Conservation (phyloP, 1,140 invertebrate genomes). For the Bombus breviceps region DNA sequence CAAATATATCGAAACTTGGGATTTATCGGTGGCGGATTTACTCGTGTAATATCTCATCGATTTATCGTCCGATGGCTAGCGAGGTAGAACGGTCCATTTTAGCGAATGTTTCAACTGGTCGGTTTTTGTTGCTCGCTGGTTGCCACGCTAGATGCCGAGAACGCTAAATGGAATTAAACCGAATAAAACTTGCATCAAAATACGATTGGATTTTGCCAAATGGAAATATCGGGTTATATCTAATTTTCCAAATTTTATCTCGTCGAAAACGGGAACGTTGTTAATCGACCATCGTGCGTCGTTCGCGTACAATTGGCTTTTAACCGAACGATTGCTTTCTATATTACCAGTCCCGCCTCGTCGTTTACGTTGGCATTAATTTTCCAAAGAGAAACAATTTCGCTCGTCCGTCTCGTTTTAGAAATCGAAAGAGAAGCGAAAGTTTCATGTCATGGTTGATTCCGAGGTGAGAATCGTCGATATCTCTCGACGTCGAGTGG, state of each 20-base stretch:
- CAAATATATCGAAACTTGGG: background rate
- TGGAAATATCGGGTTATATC: slow-evolving; percentile 5
- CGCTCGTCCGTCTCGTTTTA: background rate
- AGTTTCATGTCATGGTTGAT: background rate
- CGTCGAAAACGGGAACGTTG: background rate
- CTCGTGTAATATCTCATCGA: background rate
- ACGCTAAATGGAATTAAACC: slow-evolving; percentile 15
- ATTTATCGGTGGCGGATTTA: background rate
- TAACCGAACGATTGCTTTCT: background rate
- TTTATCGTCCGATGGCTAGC: background rate
- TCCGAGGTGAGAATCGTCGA: background rate
- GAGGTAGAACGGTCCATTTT: background rate
- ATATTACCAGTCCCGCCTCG: background rate
- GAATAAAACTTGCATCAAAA: background rate
- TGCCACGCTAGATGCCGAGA: background rate
- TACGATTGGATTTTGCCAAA: slow-evolving; percentile 6
- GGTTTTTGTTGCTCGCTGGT: background rate
- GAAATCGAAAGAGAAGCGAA: background rate
- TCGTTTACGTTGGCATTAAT: background rate
- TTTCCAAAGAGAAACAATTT: background rate
- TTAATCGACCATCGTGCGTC: background rate
- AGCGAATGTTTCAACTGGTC: background rate
- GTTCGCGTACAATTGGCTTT: background rate
- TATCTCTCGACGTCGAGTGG: background rate
- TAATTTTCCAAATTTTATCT: slow-evolving; percentile 7